Conservation (phyloP, 1,140 invertebrate species). For the Drosophila kikkawai region DNA sequence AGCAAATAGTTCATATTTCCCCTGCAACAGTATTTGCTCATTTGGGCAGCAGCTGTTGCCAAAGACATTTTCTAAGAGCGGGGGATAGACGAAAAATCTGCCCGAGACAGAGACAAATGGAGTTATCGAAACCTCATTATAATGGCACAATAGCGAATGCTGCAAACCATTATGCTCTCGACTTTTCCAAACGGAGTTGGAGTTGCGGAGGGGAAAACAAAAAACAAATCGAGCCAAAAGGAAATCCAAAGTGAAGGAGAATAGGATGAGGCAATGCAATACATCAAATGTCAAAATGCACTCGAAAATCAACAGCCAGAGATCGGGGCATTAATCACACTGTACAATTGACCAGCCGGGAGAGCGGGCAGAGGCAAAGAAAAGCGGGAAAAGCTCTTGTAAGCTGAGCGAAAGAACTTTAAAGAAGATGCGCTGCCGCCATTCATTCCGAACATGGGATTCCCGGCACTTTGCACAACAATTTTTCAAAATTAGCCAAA, state of each 20-base stretch:
- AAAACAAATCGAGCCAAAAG: background rate
- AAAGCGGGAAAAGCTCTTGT: conserved; percentile 32
- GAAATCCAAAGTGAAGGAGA: conserved; percentile 10
- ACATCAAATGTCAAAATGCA: conserved; percentile 82
- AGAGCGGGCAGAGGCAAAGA: background rate
- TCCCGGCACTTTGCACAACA: conserved; percentile 69
- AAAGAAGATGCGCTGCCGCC: conserved; percentile 42
- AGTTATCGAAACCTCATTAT: conserved; percentile 82
- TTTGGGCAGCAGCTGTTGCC: conserved; percentile 33
- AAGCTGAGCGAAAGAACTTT: conserved; percentile 51
- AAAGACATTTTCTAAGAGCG: conserved; percentile 13
- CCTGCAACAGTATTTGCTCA: background rate
- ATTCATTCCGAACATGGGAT: conserved; percentile 32
- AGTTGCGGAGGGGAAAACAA: conserved; percentile 1
- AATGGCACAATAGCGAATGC: conserved; percentile 66
- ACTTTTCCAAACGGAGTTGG: background rate
- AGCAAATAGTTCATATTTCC: conserved; percentile 14
- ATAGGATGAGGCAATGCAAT: conserved; percentile 61
- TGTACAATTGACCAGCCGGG: conserved; percentile 58
- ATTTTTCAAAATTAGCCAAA: conserved; percentile 82
- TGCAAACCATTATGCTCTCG: conserved; percentile 16
- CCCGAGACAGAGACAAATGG: conserved; percentile 77
- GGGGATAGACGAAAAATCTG: conserved; percentile 52
- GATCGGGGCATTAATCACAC: conserved; percentile 73
- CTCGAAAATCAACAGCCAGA: conserved; percentile 76